Conservation (phyloP, 1,140 invertebrate species). For the Steinernema khuongi region DNA sequence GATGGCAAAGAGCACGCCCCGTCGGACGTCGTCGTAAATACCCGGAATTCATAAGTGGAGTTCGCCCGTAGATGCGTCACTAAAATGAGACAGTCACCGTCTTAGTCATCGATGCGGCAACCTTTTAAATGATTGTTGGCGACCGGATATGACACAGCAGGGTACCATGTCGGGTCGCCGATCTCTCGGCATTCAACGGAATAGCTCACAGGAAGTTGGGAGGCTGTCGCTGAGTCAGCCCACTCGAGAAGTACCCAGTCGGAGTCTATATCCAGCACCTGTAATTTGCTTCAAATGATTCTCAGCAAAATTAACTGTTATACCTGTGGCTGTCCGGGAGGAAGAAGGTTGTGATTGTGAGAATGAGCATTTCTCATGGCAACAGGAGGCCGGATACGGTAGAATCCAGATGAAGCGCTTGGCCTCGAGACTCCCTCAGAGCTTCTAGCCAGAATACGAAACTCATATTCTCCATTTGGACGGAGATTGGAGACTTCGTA, state of each 20-base stretch:
- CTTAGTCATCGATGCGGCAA: conserved; percentile 28
- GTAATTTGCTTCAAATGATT: background rate
- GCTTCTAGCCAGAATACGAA: conserved; percentile 51
- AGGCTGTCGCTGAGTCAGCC: conserved; percentile 28
- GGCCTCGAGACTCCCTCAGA: conserved; percentile 48
- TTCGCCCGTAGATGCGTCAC: conserved; percentile 50
- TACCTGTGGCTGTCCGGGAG: conserved; percentile 50
- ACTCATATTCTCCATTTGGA: conserved; percentile 57
- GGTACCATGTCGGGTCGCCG: conserved; percentile 43
- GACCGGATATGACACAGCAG: conserved; percentile 36
- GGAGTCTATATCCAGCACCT: conserved; percentile 40
- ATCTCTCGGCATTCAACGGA: conserved; percentile 53
- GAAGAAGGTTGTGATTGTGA: conserved; percentile 13
- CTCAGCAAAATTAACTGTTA: background rate
- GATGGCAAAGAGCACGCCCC: conserved; percentile 35
- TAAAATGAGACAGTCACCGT: conserved; percentile 28
- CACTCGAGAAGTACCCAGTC: conserved; percentile 51
- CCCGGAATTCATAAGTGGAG: conserved; percentile 54
- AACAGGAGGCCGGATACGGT: conserved; percentile 44
- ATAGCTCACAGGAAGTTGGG: conserved; percentile 37
- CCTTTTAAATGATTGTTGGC: conserved; percentile 35
- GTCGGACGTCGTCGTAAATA: conserved; percentile 40
- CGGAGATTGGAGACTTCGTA: conserved; percentile 50
- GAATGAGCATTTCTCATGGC: conserved; percentile 33
- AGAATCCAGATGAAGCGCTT: conserved; percentile 47